phyloP scores from a whole-genome alignment of 2,113 vertebrate genomes.

The Saguinus midas region DNA sequence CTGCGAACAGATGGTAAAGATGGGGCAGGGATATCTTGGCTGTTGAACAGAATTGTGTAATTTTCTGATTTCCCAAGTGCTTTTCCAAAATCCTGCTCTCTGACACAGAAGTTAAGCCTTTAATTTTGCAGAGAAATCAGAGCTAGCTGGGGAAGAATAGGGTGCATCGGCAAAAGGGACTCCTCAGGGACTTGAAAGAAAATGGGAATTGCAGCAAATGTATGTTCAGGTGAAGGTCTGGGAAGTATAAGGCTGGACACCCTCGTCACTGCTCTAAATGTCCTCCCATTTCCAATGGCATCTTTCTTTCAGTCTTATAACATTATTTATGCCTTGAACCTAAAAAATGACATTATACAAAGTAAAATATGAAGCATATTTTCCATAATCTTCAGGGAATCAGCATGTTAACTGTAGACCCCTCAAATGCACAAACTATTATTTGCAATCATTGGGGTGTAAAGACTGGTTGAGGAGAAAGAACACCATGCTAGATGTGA shows the following conservation, averaged over 20 bases:
- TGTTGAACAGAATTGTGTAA: neutral
- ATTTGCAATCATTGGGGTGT: neutral
- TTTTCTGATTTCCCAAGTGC: constrained; percentile 30
- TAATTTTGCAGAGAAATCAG: constrained; percentile 42
- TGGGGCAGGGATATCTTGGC: neutral
- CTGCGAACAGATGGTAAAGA: neutral
- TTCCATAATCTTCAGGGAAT: neutral
- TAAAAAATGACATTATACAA: neutral
- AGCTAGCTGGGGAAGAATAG: neutral
- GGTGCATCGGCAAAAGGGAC: neutral
- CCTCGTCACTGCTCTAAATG: neutral
- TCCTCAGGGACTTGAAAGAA: neutral
- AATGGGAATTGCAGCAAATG: too few relatives aligned
- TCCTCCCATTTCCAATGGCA: neutral
- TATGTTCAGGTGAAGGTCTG: neutral
- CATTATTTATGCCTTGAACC: neutral
- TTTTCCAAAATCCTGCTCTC: neutral
- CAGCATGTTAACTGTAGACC: neutral
- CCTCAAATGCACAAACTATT: neutral
- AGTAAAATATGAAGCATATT: neutral
- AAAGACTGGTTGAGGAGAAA: neutral
- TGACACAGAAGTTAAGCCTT: constrained; percentile 36
- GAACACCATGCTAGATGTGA: too few relatives aligned
- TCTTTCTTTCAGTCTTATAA: neutral
- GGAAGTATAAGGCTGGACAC: too few relatives aligned